Conservation (phyloP, 2,888 invertebrate genomes). For the Papilio gigon region DNA sequence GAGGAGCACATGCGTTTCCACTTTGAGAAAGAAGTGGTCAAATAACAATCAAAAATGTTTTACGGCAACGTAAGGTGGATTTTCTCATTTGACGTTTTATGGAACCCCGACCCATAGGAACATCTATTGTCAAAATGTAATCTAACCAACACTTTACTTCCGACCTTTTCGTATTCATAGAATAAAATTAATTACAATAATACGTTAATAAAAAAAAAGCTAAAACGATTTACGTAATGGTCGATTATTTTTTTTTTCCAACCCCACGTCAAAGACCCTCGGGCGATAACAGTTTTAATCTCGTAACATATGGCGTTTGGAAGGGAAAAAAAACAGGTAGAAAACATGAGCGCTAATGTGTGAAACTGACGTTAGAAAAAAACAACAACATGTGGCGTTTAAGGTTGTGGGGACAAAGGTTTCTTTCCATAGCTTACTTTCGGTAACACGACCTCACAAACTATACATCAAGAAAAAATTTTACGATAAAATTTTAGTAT, state of each 20-base stretch:
- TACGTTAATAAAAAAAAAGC: background rate
- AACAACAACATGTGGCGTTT: conserved; percentile 47
- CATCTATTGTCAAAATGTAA: background rate
- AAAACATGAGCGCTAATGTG: conserved; percentile 55
- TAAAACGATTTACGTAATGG: conserved; percentile 21
- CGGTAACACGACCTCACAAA: conserved; percentile 10
- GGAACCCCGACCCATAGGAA: background rate
- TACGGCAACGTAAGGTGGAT: too few species aligned
- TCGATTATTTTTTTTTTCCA: conserved; percentile 15
- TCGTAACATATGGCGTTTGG: conserved; percentile 33
- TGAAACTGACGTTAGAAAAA: conserved; percentile 43
- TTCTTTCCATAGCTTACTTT: conserved; percentile 17
- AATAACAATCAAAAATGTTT: too few species aligned
- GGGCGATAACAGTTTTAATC: conserved; percentile 37
- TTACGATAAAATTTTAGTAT: background rate
- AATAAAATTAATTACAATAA: conserved; percentile 8
- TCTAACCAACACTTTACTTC: background rate
- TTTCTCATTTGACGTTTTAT: too few species aligned
- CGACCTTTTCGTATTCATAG: conserved; percentile 1
- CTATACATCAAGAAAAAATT: background rate
- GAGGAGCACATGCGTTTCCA: too few species aligned
- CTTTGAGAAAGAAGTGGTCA: too few species aligned
- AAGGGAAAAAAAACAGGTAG: conserved; percentile 65
- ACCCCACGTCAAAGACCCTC: conserved; percentile 26
- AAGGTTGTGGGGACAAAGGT: conserved; percentile 27